phyloP scores from a whole-genome alignment of 2,113 vertebrate species.

The Lepisosteus osseus region DNA sequence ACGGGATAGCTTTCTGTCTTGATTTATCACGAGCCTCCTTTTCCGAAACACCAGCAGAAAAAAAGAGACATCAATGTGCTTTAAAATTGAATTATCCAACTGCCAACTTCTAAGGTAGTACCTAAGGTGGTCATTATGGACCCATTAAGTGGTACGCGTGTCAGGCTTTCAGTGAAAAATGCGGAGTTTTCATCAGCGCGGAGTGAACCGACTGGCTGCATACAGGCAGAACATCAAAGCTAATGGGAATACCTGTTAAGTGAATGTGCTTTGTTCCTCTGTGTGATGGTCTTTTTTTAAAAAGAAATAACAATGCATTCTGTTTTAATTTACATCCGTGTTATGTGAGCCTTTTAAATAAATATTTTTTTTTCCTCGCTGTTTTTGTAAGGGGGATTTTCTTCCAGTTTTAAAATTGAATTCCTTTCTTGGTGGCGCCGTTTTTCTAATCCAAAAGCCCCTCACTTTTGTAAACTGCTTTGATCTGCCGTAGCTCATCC shows the following conservation, averaged over 20 bases:
- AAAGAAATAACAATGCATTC: conserved; percentile 42
- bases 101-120: conserved; percentile 48
- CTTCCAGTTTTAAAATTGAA: conserved; percentile 40
- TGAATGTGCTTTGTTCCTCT: conserved; percentile 19
- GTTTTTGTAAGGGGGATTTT: conserved; percentile 37
- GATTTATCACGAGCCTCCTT: conserved; percentile 46
- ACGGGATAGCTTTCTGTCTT: conserved; percentile 50
- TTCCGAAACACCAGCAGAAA: conserved; percentile 35
- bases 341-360: conserved; percentile 62
- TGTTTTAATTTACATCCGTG: conserved; percentile 59
- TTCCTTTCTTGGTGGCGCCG: conserved; percentile 54
- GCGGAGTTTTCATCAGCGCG: conserved; percentile 41
- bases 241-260: conserved; percentile 23
- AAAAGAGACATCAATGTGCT: conserved; percentile 22
- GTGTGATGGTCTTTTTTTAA: conserved; percentile 9
- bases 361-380: conserved; percentile 52
- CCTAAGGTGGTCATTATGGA: conserved; percentile 62
- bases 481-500: conserved; percentile 54
- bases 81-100: conserved; percentile 52
- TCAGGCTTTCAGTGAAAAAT: conserved; percentile 14
- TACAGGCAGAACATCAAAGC: conserved; percentile 1
- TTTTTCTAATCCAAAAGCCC: conserved; percentile 51
- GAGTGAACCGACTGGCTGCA: conserved; percentile 13
- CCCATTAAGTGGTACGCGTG: conserved; percentile 41
- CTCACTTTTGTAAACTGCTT: conserved; percentile 63